Evolutionary conservation across 2,888 invertebrate species (phyloP).

Genomic region (Callyntrura sp.): DNA sequence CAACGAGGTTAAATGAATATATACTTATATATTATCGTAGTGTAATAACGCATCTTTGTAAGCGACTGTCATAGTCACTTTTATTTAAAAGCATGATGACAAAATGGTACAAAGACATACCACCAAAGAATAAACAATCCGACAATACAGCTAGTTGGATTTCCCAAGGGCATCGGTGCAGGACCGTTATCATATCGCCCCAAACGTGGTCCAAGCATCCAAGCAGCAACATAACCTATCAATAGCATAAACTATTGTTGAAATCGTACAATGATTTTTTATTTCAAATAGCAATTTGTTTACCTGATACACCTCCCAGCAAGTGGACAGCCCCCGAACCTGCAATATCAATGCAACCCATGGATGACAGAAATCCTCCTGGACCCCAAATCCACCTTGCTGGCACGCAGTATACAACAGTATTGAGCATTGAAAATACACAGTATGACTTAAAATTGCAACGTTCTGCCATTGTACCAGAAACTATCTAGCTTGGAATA

Average conservation of each 20-base stretch:
- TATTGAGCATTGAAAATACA: constrained; percentile 85
- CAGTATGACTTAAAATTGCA: constrained; percentile 85
- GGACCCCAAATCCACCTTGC: constrained; percentile 85
- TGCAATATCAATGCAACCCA: constrained; percentile 86
- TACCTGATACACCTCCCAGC: constrained; percentile 85
- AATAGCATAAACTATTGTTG: background rate
- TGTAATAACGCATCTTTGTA: too few species aligned
- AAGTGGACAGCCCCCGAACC: constrained; percentile 86
- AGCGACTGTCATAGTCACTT: too few species aligned
- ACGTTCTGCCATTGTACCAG: constrained; percentile 86
- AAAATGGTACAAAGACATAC: constrained; percentile 79
- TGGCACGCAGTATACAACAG: constrained; percentile 85
- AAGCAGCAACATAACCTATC: constrained; percentile 82
- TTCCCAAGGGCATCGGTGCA: constrained; percentile 84
- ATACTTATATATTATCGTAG: too few species aligned
- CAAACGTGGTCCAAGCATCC: constrained; percentile 84
- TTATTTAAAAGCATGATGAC: too few species aligned
- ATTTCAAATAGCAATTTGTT: constrained; percentile 14
- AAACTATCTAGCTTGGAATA: constrained; percentile 76
- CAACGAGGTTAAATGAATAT: too few species aligned
- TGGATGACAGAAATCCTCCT: constrained; percentile 85
- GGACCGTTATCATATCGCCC: constrained; percentile 85
- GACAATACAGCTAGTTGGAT: constrained; percentile 85
- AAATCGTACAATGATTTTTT: too few species aligned
- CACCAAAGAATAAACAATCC: constrained; percentile 86